Conservation (phyloP, 2,888 invertebrate species). For the Agrilus mali region DNA sequence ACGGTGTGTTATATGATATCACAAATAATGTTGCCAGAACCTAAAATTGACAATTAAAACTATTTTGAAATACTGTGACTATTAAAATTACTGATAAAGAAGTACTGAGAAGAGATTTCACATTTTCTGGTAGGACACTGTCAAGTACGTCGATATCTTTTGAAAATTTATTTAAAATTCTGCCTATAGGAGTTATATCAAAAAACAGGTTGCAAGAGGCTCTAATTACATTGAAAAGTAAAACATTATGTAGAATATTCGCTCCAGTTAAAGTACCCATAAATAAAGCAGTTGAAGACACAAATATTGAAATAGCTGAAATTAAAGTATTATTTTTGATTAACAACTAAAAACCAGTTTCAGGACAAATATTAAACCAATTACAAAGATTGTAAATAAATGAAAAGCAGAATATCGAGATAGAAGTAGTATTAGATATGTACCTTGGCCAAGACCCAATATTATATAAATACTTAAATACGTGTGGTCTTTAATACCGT, state of each 20-base stretch:
- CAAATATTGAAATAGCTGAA: constrained; percentile 51
- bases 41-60: not conserved
- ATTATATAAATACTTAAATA: constrained; percentile 85
- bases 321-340: not conserved
- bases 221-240: constrained; percentile 52
- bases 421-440: constrained; percentile 25
- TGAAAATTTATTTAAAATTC: constrained; percentile 65
- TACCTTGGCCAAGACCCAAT: constrained; percentile 80
- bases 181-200: constrained; percentile 67
- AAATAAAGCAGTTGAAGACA: constrained; percentile 53
- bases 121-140: constrained; percentile 56
- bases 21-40: not conserved
- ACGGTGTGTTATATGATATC: not conserved
- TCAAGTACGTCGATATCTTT: constrained; percentile 62
- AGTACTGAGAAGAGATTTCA: constrained; percentile 56
- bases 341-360: too few species aligned
- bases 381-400: not conserved
- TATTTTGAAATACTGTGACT: not conserved
- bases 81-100: constrained; percentile 45
- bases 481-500: constrained; percentile 52
- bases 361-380: not conserved
- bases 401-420: not conserved
- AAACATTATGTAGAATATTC: constrained; percentile 47
- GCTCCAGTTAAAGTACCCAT: constrained; percentile 51
- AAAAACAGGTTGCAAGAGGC: constrained; percentile 60